Conservation (phyloP, 2,888 invertebrate genomes). For the Lissonota sp. region DNA sequence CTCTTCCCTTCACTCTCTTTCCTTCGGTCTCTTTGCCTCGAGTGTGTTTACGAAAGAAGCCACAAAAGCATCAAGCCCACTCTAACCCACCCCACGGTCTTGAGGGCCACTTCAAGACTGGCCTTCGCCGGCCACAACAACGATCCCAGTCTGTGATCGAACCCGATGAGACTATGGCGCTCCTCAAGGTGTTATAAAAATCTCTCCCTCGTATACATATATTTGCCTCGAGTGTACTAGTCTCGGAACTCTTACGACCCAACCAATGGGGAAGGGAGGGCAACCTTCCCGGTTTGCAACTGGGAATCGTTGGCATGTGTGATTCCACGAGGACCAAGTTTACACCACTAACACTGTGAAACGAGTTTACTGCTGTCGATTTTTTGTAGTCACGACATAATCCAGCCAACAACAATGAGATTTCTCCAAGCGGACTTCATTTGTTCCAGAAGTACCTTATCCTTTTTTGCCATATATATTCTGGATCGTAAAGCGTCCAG, state of each 20-base stretch:
- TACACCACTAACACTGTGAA: neutral
- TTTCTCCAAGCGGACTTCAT: neutral
- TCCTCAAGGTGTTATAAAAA: neutral
- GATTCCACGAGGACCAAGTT: too few species aligned
- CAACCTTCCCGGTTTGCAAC: too few species aligned
- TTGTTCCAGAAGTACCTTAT: too few species aligned
- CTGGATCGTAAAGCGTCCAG: too few species aligned
- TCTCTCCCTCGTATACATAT: neutral
- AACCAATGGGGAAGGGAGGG: neutral
- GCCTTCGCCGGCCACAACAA: neutral
- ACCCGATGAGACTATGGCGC: constrained; percentile 4
- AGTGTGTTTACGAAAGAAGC: constrained; percentile 15
- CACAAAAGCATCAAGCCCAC: constrained; percentile 5
- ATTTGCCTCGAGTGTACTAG: neutral
- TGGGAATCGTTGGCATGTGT: too few species aligned
- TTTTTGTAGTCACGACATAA: neutral
- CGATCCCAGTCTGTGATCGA: constrained; percentile 19
- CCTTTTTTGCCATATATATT: too few species aligned
- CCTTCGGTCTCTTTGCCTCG: neutral
- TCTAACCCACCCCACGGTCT: neutral
- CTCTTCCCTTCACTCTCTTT: neutral
- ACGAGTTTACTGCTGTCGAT: constrained; percentile 8
- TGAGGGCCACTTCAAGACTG: constrained; percentile 1
- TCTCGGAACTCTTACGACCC: constrained; percentile 21
- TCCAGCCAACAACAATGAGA: neutral